Percentiles rank a stretch among this genome's conserved stretches.
Evolutionary conservation across 2,888 invertebrate genomes (phyloP).

Genomic region (Phorcus lineatus): DNA sequence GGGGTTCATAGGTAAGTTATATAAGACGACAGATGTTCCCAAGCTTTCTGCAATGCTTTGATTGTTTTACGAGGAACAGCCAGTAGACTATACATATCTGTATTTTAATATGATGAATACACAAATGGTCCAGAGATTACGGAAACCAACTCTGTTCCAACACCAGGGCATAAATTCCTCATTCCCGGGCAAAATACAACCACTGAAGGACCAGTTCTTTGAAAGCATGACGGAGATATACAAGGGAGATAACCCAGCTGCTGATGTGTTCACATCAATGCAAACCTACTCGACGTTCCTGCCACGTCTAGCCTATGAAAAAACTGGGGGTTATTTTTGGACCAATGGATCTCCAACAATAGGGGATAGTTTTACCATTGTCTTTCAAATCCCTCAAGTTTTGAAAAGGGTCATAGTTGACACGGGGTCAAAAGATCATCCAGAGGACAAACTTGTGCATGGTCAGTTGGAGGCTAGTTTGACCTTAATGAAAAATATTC

Average conservation of each 20-base stretch:
- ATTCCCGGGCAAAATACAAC: conserved; percentile 56
- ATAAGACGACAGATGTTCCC: conserved; percentile 39
- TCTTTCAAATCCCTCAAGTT: conserved; percentile 64
- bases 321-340: conserved; percentile 74
- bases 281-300: conserved; percentile 66
- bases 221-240: conserved; percentile 49
- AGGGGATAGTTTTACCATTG: conserved; percentile 69
- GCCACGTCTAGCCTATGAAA: conserved; percentile 71
- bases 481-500: conserved; percentile 33
- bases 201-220: conserved; percentile 56
- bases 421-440: conserved; percentile 65
- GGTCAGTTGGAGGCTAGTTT: conserved; percentile 64
- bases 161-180: conserved; percentile 60
- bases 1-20: conserved; percentile 61
- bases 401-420: conserved; percentile 66
- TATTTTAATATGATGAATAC: conserved; percentile 55
- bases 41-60: conserved; percentile 67
- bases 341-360: conserved; percentile 60
- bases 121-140: conserved; percentile 45
- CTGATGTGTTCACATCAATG: conserved; percentile 72
- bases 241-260: conserved; percentile 72
- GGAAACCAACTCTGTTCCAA: conserved; percentile 60
- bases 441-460: conserved; percentile 60
- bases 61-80: conserved; percentile 62
- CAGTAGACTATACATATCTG: conserved; percentile 56